A percentile compares a stretch with the other conserved stretches of the same genome.
These are phyloP conservation scores for Leucoraja erinaceus DNA, from an alignment of 2,113 vertebrate genomes.

Conservation along the genomic window DNA sequence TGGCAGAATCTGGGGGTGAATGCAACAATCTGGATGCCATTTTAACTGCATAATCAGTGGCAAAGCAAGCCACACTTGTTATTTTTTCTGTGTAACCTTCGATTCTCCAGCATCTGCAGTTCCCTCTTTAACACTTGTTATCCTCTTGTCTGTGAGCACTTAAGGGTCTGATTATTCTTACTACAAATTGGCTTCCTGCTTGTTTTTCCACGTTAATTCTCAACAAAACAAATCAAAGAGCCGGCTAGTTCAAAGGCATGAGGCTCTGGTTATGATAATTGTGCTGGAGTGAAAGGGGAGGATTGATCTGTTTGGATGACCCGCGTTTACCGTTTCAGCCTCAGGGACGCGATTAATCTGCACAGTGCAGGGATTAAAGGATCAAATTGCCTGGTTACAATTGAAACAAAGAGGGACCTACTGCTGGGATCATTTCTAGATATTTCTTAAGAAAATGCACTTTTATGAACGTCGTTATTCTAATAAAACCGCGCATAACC, in stretches of 20 bases:
- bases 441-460: not conserved
- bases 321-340: constrained; percentile 33
- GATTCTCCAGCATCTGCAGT: too few species aligned
- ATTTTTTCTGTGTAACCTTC: too few species aligned
- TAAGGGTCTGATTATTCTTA: constrained; percentile 24
- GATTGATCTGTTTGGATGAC: constrained; percentile 34
- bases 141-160: not conserved
- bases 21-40: constrained; percentile 28
- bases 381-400: constrained; percentile 36
- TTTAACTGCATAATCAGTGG: constrained; percentile 27
- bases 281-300: constrained; percentile 21
- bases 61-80: constrained; percentile 9
- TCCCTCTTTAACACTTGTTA: constrained; percentile 4
- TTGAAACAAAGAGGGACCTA: constrained; percentile 30
- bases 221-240: constrained; percentile 36
- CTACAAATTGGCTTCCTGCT: constrained; percentile 35
- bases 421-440: constrained; percentile 24
- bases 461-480: not conserved
- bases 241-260: constrained; percentile 29
- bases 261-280: constrained; percentile 27
- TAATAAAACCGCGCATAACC: constrained; percentile 15
- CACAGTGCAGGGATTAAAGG: constrained; percentile 23
- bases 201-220: constrained; percentile 32
- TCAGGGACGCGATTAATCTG: constrained; percentile 35
- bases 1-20: not conserved